A percentile compares a stretch with the other conserved stretches of the same genome.
Evolutionary conservation across 2,113 vertebrate species (phyloP).

Genomic region (Platysteira castanea): DNA sequence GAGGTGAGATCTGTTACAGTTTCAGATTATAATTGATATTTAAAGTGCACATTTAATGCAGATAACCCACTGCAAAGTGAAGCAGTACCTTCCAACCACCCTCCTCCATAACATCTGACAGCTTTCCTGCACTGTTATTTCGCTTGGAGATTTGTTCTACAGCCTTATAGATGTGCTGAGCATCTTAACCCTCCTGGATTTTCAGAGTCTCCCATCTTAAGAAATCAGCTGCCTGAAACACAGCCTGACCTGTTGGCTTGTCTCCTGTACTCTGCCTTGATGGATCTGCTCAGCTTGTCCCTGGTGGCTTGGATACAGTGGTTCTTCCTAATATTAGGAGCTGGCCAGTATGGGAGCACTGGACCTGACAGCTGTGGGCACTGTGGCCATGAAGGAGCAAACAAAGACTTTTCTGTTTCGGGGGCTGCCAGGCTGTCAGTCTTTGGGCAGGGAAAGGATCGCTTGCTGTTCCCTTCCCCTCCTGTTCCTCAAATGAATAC

Average conservation of each 20-base stretch:
- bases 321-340: not conserved
- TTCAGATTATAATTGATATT: not conserved
- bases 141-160: not conserved
- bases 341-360: not conserved
- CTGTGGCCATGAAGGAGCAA: not conserved
- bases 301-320: not conserved
- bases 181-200: not conserved
- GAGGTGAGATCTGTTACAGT: not conserved
- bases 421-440: not conserved
- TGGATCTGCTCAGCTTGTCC: not conserved
- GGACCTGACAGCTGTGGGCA: slow-evolving; percentile 9
- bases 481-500: not conserved
- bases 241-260: not conserved
- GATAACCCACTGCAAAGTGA: not conserved
- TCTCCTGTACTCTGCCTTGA: fast-evolving
- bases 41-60: not conserved
- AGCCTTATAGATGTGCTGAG: not conserved
- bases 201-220: not conserved
- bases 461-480: not conserved
- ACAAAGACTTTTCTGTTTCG: slow-evolving; percentile 2
- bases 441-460: not conserved
- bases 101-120: not conserved
- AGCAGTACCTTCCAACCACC: not conserved
- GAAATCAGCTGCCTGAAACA: not conserved
- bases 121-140: not conserved